Conservation (phyloP, 1,140 invertebrate species). For the Drosophila gunungcola region DNA sequence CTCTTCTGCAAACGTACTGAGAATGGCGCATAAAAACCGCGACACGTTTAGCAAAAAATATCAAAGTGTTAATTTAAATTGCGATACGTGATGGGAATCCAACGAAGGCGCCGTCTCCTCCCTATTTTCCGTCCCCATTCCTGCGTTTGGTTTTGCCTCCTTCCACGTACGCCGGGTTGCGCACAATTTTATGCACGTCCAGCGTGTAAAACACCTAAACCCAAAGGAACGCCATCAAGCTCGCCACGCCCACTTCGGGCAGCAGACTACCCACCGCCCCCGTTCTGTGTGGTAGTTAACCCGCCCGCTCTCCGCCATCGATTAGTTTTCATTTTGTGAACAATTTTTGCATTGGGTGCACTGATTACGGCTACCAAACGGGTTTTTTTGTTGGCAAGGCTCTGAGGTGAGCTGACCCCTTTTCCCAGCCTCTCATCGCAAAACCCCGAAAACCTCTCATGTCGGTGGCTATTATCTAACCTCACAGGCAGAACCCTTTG, state of each 20-base stretch:
- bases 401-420: slow-evolving; percentile 8
- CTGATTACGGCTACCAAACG: slow-evolving; percentile 65
- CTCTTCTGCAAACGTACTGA: slow-evolving; percentile 1
- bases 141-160: slow-evolving; percentile 16
- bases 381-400: slow-evolving; percentile 42
- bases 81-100: slow-evolving; percentile 74
- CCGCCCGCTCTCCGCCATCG: slow-evolving; percentile 55
- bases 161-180: slow-evolving; percentile 59
- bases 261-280: slow-evolving; percentile 6
- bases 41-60: slow-evolving; percentile 75
- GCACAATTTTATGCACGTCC: slow-evolving; percentile 82
- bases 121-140: slow-evolving; percentile 6
- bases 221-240: slow-evolving; percentile 66
- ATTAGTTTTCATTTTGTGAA: slow-evolving; percentile 80
- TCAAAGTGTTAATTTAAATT: slow-evolving; percentile 83
- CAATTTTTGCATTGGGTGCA: slow-evolving; percentile 75
- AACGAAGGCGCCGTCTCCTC: slow-evolving; percentile 18
- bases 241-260: slow-evolving; percentile 27
- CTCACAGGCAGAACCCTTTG: slow-evolving; percentile 4
- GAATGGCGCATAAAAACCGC: slow-evolving; percentile 59
- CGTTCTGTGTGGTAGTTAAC: slow-evolving; percentile 26
- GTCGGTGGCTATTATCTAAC: slow-evolving; percentile 26
- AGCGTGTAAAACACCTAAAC: slow-evolving; percentile 82
- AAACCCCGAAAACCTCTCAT: background rate
- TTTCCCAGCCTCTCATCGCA: background rate